Evolutionary conservation across 2,797 vertebrate species (phyloP).

Genomic region (Acipenser ruthenus): DNA sequence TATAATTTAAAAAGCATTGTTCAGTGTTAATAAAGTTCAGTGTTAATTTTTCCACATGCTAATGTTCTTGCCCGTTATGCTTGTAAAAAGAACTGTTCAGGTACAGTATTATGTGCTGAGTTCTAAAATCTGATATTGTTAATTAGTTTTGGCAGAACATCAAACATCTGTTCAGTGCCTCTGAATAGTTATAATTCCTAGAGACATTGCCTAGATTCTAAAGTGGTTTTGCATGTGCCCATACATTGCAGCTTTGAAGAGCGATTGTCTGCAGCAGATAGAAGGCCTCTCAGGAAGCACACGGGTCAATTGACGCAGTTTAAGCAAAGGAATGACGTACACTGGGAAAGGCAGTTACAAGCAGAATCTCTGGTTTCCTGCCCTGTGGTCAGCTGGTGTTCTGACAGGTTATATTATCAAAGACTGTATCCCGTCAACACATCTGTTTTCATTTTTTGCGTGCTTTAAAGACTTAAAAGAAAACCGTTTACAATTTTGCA

Average conservation of each 20-base stretch:
- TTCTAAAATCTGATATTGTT: not conserved
- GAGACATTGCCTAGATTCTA: not conserved
- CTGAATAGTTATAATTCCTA: not conserved
- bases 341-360: constrained; percentile 6
- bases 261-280: constrained; percentile 3
- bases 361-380: constrained; percentile 15
- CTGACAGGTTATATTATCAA: constrained; percentile 7
- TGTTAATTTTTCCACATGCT: not conserved
- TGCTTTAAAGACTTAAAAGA: not conserved
- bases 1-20: too few species aligned
- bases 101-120: too few species aligned
- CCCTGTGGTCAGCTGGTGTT: constrained; percentile 8
- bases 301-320: constrained; percentile 15
- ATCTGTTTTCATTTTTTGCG: not conserved
- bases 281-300: constrained; percentile 14
- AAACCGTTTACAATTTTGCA: not conserved
- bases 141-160: not conserved
- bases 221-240: too few species aligned
- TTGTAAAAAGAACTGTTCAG: too few species aligned
- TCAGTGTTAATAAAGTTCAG: too few species aligned
- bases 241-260: not conserved
- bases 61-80: not conserved
- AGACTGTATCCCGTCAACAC: constrained; percentile 7
- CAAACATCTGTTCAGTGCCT: not conserved
- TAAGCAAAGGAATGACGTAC: constrained; percentile 8